Conservation (phyloP, 2,797 vertebrate genomes). For the Hippoglossus hippoglossus region DNA sequence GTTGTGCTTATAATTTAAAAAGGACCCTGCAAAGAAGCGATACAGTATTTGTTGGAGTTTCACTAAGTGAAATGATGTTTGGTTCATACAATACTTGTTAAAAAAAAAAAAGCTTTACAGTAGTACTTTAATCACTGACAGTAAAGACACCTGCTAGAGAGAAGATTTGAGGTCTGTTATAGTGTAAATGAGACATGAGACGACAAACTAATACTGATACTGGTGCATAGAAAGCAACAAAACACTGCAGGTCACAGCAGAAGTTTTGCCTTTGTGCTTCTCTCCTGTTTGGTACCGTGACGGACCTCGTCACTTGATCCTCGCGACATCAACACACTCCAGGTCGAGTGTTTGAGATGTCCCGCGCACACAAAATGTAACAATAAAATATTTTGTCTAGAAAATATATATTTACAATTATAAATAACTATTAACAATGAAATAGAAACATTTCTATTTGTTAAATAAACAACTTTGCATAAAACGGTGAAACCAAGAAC, state of each 20-base stretch:
- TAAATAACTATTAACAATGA: conserved; percentile 77
- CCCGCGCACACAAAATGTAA: conserved; percentile 31
- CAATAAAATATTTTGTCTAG: conserved; percentile 66
- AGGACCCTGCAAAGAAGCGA: conserved; percentile 31
- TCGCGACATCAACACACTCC: conserved; percentile 1
- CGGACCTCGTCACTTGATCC: not conserved
- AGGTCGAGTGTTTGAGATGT: conserved; percentile 18
- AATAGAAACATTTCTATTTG: conserved; percentile 68
- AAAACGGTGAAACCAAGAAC: conserved; percentile 35
- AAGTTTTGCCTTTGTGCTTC: conserved; percentile 4
- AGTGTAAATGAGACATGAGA: conserved; percentile 29
- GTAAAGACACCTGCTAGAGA: conserved; percentile 37
- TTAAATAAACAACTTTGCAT: conserved; percentile 65
- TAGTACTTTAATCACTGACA: conserved; percentile 22
- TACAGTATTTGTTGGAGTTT: conserved; percentile 18
- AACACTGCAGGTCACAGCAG: conserved; percentile 33
- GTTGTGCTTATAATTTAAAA: conserved; percentile 47
- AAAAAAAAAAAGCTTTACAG: conserved; percentile 27
- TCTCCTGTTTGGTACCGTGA: conserved; percentile 29
- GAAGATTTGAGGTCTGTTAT: conserved; percentile 42
- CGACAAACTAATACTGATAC: conserved; percentile 67
- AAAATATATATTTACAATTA: conserved; percentile 79
- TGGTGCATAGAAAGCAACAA: conserved; percentile 27
- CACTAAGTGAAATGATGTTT: conserved; percentile 13
- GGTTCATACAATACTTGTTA: conserved; percentile 33